These are phyloP conservation scores for Anolis apletophallus DNA, from an alignment of 2,797 vertebrate genomes.

Conservation along the genomic window DNA sequence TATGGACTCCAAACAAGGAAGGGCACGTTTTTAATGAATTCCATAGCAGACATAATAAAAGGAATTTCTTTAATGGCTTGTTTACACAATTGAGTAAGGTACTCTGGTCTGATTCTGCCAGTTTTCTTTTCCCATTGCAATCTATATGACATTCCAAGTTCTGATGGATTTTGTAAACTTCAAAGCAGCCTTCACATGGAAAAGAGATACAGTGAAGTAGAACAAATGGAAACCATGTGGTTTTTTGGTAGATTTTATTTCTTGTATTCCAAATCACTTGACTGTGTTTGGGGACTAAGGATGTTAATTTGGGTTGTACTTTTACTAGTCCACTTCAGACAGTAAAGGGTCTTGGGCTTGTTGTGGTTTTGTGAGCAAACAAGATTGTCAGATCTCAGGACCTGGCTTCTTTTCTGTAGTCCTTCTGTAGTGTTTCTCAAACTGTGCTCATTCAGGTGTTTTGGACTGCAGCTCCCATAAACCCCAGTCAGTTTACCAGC, in stretches of 20 bases:
- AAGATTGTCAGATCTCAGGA: no score
- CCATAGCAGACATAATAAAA: not conserved
- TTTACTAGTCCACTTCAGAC: not conserved
- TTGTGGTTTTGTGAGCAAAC: not conserved
- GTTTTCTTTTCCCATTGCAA: not conserved
- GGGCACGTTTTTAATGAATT: not conserved
- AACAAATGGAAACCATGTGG: not conserved
- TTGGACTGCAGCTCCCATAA: no score
- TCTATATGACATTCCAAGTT: not conserved
- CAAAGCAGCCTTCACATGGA: not conserved
- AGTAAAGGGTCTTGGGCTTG: not conserved
- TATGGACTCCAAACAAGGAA: not conserved
- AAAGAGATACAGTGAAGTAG: not conserved
- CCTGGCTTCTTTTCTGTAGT: no score
- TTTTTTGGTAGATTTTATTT: not conserved
- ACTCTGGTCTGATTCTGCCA: not conserved
- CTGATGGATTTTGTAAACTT: not conserved
- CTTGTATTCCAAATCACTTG: not conserved
- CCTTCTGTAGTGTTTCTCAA: no score
- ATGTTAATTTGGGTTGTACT: not conserved
- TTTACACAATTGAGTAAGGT: not conserved
- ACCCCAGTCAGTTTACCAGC: no score
- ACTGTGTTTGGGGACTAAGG: not conserved
- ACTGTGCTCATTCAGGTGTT: no score
- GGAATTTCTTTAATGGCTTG: not conserved